A percentile compares a stretch with the other conserved stretches of the same genome.
Conservation (phyloP, 2,113 vertebrate species). For the Stercorarius parasiticus region DNA sequence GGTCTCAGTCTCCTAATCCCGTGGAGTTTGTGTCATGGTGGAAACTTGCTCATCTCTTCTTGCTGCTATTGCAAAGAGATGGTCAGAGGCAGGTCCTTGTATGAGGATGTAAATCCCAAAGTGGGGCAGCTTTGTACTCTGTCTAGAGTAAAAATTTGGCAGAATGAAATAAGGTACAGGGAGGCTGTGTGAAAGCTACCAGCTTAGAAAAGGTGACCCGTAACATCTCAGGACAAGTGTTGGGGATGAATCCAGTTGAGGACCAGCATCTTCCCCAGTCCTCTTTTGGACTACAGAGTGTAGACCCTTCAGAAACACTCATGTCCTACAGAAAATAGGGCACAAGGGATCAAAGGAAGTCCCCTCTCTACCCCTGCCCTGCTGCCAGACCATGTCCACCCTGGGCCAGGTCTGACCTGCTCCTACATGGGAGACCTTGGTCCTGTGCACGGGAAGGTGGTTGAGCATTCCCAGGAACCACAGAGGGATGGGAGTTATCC, state of each 20-base stretch:
- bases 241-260: background rate
- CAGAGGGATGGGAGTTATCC: background rate
- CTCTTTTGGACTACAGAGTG: background rate
- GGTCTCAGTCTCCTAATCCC: background rate
- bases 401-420: background rate
- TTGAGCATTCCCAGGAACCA: background rate
- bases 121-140: background rate
- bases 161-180: background rate
- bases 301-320: background rate
- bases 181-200: fast-evolving
- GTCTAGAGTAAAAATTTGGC: background rate
- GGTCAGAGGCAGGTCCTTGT: background rate
- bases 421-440: background rate
- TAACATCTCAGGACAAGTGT: background rate
- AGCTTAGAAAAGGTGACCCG: background rate
- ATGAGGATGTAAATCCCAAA: fast-evolving
- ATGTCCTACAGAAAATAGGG: background rate
- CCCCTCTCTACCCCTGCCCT: background rate
- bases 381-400: background rate
- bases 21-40: background rate
- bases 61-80: background rate
- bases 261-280: background rate
- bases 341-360: background rate
- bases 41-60: background rate
- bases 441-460: background rate